Conservation (phyloP, 2,113 vertebrate genomes). For the Zosterops hypoxanthus region DNA sequence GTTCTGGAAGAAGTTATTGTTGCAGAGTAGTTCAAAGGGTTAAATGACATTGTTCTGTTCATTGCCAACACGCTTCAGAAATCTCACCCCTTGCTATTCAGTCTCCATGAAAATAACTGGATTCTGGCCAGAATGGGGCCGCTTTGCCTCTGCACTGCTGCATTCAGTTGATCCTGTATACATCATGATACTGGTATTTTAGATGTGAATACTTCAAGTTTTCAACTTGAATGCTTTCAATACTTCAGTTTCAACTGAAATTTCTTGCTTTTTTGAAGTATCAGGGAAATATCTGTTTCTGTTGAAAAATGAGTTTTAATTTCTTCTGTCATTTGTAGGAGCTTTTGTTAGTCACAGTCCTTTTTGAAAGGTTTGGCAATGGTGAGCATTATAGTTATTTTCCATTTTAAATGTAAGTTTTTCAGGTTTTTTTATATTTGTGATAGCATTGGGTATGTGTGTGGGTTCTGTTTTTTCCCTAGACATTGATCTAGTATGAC, state of each 20-base stretch:
- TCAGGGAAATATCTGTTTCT: background rate
- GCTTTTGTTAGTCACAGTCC: background rate
- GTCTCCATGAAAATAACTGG: constrained; percentile 15
- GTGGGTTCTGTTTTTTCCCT: background rate
- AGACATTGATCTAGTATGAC: background rate
- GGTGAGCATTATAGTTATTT: background rate
- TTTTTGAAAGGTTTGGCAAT: background rate
- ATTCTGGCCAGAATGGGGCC: constrained; percentile 20
- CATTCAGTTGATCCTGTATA: background rate
- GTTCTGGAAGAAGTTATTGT: background rate
- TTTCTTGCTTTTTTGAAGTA: background rate
- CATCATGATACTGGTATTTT: background rate
- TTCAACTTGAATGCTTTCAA: no score
- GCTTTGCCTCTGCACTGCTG: background rate
- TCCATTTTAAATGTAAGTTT: background rate
- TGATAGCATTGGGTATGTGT: background rate
- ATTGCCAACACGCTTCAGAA: background rate
- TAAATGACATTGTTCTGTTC: constrained; percentile 16
- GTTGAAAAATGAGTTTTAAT: background rate
- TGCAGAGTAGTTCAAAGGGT: background rate
- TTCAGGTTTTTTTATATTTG: background rate
- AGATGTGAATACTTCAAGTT: background rate
- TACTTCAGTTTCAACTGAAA: background rate
- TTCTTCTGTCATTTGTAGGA: background rate
- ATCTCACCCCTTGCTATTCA: background rate